A percentile compares a stretch with the other conserved stretches of the same genome.
Evolutionary conservation across 2,888 invertebrate genomes (phyloP).

Genomic region (Caenorhabditis macrosperma): DNA sequence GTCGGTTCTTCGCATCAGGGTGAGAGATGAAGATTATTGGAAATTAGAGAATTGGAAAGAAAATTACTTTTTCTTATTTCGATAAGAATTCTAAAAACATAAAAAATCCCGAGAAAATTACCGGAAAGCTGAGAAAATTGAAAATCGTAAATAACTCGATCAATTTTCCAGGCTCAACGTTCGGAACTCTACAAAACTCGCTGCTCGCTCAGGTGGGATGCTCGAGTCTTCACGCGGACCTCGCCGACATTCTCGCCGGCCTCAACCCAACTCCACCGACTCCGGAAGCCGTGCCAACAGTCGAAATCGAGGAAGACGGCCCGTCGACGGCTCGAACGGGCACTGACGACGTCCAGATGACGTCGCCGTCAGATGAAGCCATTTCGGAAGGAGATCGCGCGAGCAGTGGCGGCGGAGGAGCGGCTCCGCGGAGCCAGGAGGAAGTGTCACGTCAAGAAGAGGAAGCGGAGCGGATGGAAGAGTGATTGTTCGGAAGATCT

Average conservation of each 20-base stretch:
- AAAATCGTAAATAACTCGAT: neutral
- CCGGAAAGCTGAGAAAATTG: too few relatives aligned
- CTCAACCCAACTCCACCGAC: slow-evolving; percentile 6
- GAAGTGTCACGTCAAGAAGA: too few relatives aligned
- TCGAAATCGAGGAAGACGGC: neutral
- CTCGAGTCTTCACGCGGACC: slow-evolving; percentile 35
- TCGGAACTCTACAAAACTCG: slow-evolving; percentile 66
- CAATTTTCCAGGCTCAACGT: slow-evolving; percentile 57
- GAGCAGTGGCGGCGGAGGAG: neutral
- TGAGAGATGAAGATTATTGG: neutral
- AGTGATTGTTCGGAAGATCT: too few relatives aligned
- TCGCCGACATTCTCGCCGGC: slow-evolving; percentile 6
- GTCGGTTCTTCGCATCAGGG: slow-evolving; percentile 68
- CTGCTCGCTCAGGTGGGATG: slow-evolving; percentile 39
- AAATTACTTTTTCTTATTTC: neutral
- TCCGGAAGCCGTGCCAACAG: neutral
- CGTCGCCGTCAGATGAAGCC: neutral
- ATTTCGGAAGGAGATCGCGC: neutral
- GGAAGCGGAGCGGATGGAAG: neutral
- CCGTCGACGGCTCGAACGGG: neutral
- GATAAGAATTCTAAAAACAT: too few relatives aligned
- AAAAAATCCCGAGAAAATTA: too few relatives aligned
- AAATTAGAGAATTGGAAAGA: neutral
- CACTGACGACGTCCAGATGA: slow-evolving; percentile 1
- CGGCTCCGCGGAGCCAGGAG: neutral